These are phyloP conservation scores for Oncorhynchus tshawytscha DNA, from an alignment of 2,113 vertebrate genomes.

Conservation along the genomic window DNA sequence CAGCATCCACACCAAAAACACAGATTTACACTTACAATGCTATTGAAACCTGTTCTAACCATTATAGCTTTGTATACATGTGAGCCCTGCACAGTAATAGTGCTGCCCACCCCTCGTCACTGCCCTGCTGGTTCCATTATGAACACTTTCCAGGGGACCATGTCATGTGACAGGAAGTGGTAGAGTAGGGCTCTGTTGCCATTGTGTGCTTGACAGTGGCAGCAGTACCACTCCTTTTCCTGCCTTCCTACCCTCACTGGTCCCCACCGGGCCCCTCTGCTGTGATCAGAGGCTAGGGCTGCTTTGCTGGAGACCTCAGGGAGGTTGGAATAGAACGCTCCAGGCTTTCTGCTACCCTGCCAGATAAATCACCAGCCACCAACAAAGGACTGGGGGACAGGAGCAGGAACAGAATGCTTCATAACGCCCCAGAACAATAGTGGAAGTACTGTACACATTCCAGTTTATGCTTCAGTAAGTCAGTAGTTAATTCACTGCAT, in stretches of 20 bases:
- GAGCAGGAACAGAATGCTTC: background rate
- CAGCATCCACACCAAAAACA: too few species aligned
- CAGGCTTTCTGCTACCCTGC: too few species aligned
- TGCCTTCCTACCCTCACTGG: background rate
- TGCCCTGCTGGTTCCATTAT: too few species aligned
- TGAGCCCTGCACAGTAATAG: too few species aligned
- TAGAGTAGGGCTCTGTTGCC: constrained; percentile 5
- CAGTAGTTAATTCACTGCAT: too few species aligned
- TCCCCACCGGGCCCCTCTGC: too few species aligned
- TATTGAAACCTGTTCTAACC: too few species aligned
- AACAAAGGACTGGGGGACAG: background rate
- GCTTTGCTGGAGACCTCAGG: background rate
- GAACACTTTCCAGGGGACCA: too few species aligned
- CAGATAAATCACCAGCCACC: too few species aligned
- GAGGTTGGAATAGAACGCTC: background rate
- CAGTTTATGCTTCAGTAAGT: background rate
- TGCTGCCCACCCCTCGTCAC: too few species aligned
- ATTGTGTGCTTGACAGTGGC: constrained; percentile 26
- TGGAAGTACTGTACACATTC: background rate
- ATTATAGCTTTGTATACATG: too few species aligned
- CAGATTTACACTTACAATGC: too few species aligned
- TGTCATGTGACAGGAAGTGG: constrained; percentile 17
- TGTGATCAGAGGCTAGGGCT: background rate
- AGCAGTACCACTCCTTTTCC: constrained; percentile 39
- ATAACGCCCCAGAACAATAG: background rate